phyloP scores from a whole-genome alignment of 2,797 vertebrate genomes.

The Eulemur mongoz region DNA sequence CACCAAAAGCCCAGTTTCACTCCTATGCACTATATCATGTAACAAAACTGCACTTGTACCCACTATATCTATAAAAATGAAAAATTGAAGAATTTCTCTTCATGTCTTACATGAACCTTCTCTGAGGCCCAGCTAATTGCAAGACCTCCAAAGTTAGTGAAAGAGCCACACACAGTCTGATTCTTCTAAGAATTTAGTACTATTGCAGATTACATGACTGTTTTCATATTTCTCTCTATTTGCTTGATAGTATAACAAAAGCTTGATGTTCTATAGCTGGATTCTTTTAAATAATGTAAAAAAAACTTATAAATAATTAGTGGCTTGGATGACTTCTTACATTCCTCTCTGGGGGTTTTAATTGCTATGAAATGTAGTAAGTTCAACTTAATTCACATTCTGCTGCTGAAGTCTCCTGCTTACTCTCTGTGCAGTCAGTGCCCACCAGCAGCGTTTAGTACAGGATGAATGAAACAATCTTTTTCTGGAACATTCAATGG shows the following conservation, averaged over 20 bases:
- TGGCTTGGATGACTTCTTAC: constrained; percentile 59
- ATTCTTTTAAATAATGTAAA: constrained; percentile 69
- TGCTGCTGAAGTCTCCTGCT: constrained; percentile 40
- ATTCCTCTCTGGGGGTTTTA: constrained; percentile 73
- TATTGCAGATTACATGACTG: constrained; percentile 59
- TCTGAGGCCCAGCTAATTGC: constrained; percentile 43
- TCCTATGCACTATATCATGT: background rate
- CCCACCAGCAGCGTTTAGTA: background rate
- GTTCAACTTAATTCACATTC: constrained; percentile 73
- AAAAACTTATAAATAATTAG: constrained; percentile 62
- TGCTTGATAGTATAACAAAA: constrained; percentile 75
- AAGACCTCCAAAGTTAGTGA: constrained; percentile 29
- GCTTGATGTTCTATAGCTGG: constrained; percentile 55
- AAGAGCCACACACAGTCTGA: constrained; percentile 6
- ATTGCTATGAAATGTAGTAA: constrained; percentile 61
- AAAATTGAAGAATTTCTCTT: constrained; percentile 23
- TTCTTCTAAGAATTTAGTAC: constrained; percentile 48
- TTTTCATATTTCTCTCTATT: constrained; percentile 75
- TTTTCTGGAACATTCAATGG: constrained; percentile 49
- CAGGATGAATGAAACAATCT: constrained; percentile 16
- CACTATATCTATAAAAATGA: background rate
- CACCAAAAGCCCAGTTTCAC: background rate
- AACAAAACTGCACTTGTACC: background rate
- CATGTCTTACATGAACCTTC: background rate
- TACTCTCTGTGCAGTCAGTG: background rate